Evolutionary conservation across 1,140 invertebrate genomes (phyloP).

Genomic region (Polypedilum vanderplanki): DNA sequence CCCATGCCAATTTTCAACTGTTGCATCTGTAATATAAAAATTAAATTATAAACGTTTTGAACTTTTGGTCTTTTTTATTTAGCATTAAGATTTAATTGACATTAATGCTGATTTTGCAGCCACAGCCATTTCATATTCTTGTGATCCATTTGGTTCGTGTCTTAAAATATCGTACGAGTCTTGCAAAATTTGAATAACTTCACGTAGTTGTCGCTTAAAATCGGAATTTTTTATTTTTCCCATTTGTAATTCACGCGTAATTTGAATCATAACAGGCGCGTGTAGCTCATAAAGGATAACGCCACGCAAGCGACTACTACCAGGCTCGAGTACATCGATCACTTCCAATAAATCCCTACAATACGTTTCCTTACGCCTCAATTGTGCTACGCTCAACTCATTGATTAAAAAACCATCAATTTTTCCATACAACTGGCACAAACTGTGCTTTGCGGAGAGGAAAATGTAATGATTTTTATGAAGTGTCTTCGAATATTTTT

Average conservation of each 20-base stretch:
- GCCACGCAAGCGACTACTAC: conserved; percentile 59
- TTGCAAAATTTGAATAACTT: conserved; percentile 54
- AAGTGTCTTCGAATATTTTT: conserved; percentile 55
- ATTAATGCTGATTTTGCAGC: conserved; percentile 53
- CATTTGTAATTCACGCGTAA: conserved; percentile 52
- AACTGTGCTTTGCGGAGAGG: conserved; percentile 54
- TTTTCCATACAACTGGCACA: conserved; percentile 62
- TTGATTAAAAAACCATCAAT: conserved; percentile 55
- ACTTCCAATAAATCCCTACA: conserved; percentile 59
- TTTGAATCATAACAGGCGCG: conserved; percentile 58
- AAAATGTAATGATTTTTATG: conserved; percentile 58
- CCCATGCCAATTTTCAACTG: background rate
- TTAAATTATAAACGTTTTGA: background rate
- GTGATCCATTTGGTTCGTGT: conserved; percentile 60
- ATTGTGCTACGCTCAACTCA: conserved; percentile 49
- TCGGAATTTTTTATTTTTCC: conserved; percentile 49
- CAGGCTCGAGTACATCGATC: conserved; percentile 62
- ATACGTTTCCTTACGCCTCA: conserved; percentile 57
- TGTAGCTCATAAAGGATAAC: conserved; percentile 65
- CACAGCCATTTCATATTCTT: conserved; percentile 61
- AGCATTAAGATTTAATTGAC: background rate
- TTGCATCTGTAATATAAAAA: background rate
- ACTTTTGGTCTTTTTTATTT: background rate
- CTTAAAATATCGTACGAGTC: conserved; percentile 55
- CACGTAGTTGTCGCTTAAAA: conserved; percentile 56